phyloP scores from a whole-genome alignment of 53 echinoderm and acorn worm genomes.

The Henricia sp. region DNA sequence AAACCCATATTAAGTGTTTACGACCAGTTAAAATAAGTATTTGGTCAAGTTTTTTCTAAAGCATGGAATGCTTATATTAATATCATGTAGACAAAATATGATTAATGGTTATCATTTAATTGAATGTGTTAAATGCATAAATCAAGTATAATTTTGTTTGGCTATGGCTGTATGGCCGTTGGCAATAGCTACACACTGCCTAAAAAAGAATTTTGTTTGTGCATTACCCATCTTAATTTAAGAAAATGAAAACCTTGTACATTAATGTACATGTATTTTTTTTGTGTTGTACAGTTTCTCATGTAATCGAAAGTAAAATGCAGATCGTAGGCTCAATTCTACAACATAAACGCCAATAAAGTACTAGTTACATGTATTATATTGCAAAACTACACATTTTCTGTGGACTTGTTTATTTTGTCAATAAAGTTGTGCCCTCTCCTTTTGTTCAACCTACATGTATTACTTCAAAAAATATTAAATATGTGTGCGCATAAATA shows the following conservation, averaged over 20 bases:
- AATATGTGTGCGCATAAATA: no score
- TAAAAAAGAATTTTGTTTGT: background rate
- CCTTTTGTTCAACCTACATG: no score
- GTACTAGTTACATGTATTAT: slow-evolving; percentile 19
- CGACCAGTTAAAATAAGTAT: no score
- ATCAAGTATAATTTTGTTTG: background rate
- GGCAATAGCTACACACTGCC: slow-evolving; percentile 44
- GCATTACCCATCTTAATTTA: background rate
- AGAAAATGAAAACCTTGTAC: background rate
- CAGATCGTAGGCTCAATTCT: slow-evolving; percentile 7
- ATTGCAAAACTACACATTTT: background rate
- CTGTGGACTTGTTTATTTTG: no score
- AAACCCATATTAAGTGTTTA: no score
- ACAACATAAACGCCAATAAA: slow-evolving; percentile 15
- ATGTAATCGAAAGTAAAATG: slow-evolving; percentile 13
- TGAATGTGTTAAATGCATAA: no score
- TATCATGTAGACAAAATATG: no score
- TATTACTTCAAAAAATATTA: no score
- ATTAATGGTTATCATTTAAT: no score
- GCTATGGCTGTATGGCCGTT: background rate
- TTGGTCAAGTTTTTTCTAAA: no score
- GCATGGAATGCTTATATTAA: no score
- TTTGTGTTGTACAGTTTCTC: slow-evolving; percentile 7
- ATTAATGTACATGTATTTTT: background rate
- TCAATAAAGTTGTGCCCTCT: no score